Conservation (phyloP, 2,888 invertebrate genomes). For the Trichopria drosophilae region DNA sequence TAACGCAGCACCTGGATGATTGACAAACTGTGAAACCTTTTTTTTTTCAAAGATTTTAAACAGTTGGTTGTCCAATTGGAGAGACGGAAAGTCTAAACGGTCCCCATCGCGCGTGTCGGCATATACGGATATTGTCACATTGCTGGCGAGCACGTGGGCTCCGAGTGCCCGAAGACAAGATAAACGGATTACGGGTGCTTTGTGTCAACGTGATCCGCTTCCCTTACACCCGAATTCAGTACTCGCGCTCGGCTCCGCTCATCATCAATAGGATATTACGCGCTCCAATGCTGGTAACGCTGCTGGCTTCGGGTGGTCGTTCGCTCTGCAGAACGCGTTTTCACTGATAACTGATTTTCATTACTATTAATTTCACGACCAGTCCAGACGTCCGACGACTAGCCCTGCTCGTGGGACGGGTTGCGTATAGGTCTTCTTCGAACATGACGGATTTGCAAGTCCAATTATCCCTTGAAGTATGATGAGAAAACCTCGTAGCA, state of each 20-base stretch:
- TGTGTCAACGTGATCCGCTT: slow-evolving; percentile 58
- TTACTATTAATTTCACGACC: slow-evolving; percentile 44
- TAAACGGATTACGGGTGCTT: slow-evolving; percentile 60
- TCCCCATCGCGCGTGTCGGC: too few relatives aligned
- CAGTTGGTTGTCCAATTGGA: too few relatives aligned
- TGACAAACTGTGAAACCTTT: too few relatives aligned
- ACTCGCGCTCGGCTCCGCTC: slow-evolving; percentile 33
- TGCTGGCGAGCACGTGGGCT: slow-evolving; percentile 48
- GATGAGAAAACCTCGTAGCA: too few relatives aligned
- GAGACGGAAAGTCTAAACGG: too few relatives aligned
- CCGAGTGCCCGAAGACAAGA: slow-evolving; percentile 54
- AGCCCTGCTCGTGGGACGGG: background rate
- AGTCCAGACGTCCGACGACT: slow-evolving; percentile 36
- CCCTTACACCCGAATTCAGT: slow-evolving; percentile 35
- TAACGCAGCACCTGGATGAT: too few relatives aligned
- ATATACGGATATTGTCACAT: too few relatives aligned
- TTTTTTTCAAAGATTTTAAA: too few relatives aligned
- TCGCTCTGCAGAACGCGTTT: slow-evolving; percentile 47
- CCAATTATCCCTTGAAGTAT: too few relatives aligned
- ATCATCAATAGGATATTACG: slow-evolving; percentile 56
- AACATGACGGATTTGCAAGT: too few relatives aligned
- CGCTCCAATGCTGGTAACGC: slow-evolving; percentile 54
- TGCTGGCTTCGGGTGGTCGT: slow-evolving; percentile 35
- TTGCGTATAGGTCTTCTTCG: background rate
- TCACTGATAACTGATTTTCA: slow-evolving; percentile 57